These are phyloP conservation scores for Laticauda colubrina DNA, from an alignment of 2,113 vertebrate species.

Conservation along the genomic window DNA sequence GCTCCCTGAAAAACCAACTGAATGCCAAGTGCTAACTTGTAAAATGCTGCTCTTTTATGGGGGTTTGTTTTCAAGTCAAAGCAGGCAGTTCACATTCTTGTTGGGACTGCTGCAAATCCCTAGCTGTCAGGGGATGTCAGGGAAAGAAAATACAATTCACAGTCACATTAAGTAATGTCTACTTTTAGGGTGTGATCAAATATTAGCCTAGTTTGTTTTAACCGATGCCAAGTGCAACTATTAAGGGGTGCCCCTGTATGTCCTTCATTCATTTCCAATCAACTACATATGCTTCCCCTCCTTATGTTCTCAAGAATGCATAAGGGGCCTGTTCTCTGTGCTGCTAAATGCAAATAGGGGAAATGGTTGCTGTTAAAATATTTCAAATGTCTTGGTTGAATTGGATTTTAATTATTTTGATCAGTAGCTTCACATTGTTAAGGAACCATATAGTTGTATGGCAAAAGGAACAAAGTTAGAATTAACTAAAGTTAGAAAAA, in stretches of 20 bases:
- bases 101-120: slow-evolving; percentile 29
- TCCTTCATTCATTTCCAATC: neutral
- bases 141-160: slow-evolving; percentile 16
- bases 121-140: slow-evolving; percentile 28
- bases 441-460: neutral
- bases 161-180: slow-evolving; percentile 36
- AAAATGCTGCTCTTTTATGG: slow-evolving; percentile 11
- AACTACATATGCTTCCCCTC: too few species aligned
- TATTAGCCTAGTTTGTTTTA: slow-evolving; percentile 1
- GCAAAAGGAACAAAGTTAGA: neutral
- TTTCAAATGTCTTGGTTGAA: neutral
- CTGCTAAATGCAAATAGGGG: neutral
- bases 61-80: slow-evolving; percentile 44
- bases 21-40: slow-evolving; percentile 14
- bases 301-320: neutral
- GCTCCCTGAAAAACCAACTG: slow-evolving; percentile 22
- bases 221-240: neutral
- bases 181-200: neutral
- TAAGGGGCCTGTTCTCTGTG: neutral
- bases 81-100: neutral
- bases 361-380: neutral
- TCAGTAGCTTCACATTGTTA: neutral
- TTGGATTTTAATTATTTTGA: neutral
- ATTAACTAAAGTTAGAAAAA: neutral
- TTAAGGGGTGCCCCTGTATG: neutral